Base-by-base conservation (phyloP, 2,888 invertebrate species). In the Stenodera caucasica region DNA sequence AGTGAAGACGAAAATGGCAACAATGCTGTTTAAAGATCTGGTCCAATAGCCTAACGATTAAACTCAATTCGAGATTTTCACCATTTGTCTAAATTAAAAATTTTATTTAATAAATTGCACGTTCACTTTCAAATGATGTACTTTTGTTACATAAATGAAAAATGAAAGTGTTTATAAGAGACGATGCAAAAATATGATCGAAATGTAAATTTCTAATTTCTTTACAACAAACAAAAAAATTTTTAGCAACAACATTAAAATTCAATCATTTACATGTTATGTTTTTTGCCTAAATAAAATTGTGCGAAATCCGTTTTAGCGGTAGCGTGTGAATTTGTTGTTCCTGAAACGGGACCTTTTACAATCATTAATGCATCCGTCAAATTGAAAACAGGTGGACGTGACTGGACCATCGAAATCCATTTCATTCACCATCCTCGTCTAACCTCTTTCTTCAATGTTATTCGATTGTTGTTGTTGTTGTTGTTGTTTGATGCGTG, bases 121-220 rank as follows among this genome's bases (percentile, higher is more conserved):
- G 18, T 18, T 40, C 9, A 40, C 37, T 40, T 40, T 40, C 37
- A 40, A 40, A 40, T 40, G 37, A 40, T 40, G 37, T 40, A 18
- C 37, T 7, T 40, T 50, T 26, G 50, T 61, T 61, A 59, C 45
- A 55, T 53, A 59, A 57, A 60, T 51, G 61, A 61, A 63, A 67
- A 67, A 67, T 55, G 67, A 67, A 67, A 67, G 67, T 61, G 55
- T 57, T 59, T 57, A 55, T 18, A 40, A 40, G 37, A 18, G 9
- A 33, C 6, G 35, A 60, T 54, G 66, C 54, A 60, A 67, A 66
- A 63, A 62, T 61, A 32, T 55, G 58, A 29, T 62, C 60, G 61
- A 63, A 64, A 58, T 56, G 60, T 66, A 53, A 71, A 69, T 72
- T 73, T 73, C 72, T 72, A 72, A 72, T 72, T 72, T 72, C 71